Evolutionary conservation across 2,113 vertebrate genomes (phyloP), one percentile per base, ranked within the genome.

Genomic region (Ceyx melanurus): DNA sequence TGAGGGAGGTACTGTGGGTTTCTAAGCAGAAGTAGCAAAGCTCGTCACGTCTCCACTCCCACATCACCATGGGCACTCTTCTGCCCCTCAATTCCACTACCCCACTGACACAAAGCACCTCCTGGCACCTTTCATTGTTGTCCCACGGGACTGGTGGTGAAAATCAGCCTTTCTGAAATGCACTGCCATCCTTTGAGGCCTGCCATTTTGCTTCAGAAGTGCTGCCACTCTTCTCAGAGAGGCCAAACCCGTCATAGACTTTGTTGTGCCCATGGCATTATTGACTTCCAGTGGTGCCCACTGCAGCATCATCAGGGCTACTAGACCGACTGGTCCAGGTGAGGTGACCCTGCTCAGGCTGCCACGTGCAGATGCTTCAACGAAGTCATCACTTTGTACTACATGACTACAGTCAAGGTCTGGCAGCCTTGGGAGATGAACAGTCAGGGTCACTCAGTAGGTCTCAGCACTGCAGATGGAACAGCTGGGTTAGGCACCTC

Each of bases 171-270:
- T 50, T 37, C 18, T 17, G 28, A 92, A 70, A 54, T 5, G n/a
- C 13, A 42, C 1, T 0, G 28, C 6, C 7, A 6, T 33, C 8
- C 61, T 33, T 7, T 0, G 2, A 43, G 13, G 7, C 1, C 0
- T 81, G 56, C 11, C 19, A 7, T 80, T 88, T 73, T 80, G 16
- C 19, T 81, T 62, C 2, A 1, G 53, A 77, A 70, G 46, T 40
- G 22, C 43, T 54, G 40, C 10, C 22, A 17, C 18, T 66, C 2
- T 35, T 80, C 51, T 77, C 68, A 31, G 56, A 45, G 37, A 62
- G 20, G 15, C 33, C 61, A 86, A 90, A 84, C 48, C 43, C 53
- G n/a, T 21, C 48, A 26, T 13, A 53, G n/a, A 33, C 37, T 50
- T 64, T 74, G 58, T 71, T 64, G 17, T 6, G 5, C 2, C 0